Base-by-base conservation (phyloP, 2,113 vertebrate genomes). In the Rhabdomys dilectus region DNA sequence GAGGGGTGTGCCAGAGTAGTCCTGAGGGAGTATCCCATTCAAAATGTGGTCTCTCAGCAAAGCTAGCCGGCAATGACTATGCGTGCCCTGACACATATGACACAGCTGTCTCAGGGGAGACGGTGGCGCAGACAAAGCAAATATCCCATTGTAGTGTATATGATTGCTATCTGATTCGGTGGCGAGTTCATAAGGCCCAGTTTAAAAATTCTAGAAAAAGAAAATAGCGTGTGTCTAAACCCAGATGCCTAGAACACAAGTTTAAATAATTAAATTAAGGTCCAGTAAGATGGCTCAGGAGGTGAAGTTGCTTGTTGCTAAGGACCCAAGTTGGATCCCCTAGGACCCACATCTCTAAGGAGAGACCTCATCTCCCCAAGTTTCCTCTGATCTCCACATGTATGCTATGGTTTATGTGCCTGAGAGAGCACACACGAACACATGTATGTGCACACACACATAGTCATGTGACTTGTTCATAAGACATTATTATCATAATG, bases 21-120 rank as follows among this genome's bases (percentile, higher is more conserved):
- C 45, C 76, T 2, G 13, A 0, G 3, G 51, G 0, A 58, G 81
- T 7, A 2, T 42, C 1, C 42, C 1, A 21, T 19, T 42, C 34
- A 9, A 26, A 70, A 3, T 16, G 34, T 0, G 0, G 51, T 31
- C 16, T 36, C 12, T n/a, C 80, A 7, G 11, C 10, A 78, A 11
- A 7, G 15, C 1, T 13, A 15, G 72, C 12, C 0, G 1, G 45
- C 31, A 26, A 7, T 6, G n/a, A 26, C 31, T 10, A 0, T 8
- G 42, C 0, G 0, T 29, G 1, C 12, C 39, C 84, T 42, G 53
- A 53, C 31, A 45, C 26, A 31, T 51, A 60, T 29, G 0, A 1
- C 19, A 19, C 4, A 1, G 15, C 31, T 3, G 48, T 60, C 82
- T 29, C 24, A 19, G 4, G 48, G 3, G 39, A 9, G 56, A 45